Evolutionary conservation across 2,113 vertebrate species (phyloP).

Genomic region (Garra rufa): DNA sequence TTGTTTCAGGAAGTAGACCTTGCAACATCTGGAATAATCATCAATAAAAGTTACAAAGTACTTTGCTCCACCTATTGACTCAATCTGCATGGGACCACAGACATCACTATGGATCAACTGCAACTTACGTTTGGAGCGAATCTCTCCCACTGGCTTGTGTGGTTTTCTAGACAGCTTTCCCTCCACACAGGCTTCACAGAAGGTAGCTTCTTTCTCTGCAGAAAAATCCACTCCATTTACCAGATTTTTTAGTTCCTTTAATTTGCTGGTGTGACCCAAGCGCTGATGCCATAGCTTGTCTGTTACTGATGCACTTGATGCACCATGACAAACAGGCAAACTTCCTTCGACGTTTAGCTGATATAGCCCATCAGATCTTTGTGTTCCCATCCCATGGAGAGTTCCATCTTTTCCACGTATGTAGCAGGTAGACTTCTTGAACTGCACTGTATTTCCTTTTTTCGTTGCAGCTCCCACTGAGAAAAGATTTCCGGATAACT

Average conservation of each 20-base stretch:
- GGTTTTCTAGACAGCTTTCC: constrained; percentile 32
- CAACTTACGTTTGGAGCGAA: not conserved
- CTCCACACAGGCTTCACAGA: constrained; percentile 46
- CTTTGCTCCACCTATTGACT: too few relatives aligned
- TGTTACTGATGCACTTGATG: constrained; percentile 47
- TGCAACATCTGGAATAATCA: constrained; percentile 35
- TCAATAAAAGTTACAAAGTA: constrained; percentile 14
- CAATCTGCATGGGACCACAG: constrained; percentile 13
- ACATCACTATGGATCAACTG: constrained; percentile 48
- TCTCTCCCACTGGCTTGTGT: constrained; percentile 28
- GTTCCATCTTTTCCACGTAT: constrained; percentile 54
- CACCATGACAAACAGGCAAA: not conserved
- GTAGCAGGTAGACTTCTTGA: constrained; percentile 55
- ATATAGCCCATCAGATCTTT: constrained; percentile 32
- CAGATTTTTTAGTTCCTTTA: constrained; percentile 12
- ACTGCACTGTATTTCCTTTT: constrained; percentile 55
- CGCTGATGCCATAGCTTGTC: constrained; percentile 31
- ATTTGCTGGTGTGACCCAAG: constrained; percentile 33
- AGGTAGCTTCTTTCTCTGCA: constrained; percentile 24
- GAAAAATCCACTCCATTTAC: constrained; percentile 9
- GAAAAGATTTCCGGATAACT: constrained; percentile 52
- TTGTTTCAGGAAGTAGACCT: not conserved
- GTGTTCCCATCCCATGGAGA: constrained; percentile 44
- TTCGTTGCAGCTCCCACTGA: constrained; percentile 58
- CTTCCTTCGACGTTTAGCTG: constrained; percentile 33